Percentiles rank a stretch among this genome's conserved stretches.
Conservation (phyloP, 2,888 invertebrate species). For the Oligia fasciuncula region DNA sequence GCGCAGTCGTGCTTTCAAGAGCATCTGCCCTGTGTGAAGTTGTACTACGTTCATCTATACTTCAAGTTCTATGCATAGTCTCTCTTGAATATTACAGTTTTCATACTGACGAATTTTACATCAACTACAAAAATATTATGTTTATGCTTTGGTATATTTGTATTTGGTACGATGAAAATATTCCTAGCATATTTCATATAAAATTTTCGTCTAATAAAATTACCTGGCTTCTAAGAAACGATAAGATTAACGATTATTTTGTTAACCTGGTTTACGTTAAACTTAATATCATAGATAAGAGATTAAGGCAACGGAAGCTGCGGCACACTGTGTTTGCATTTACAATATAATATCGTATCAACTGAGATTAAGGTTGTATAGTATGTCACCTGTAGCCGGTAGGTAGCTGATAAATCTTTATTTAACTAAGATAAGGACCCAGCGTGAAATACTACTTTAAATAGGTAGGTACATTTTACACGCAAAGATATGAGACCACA, state of each 20-base stretch:
- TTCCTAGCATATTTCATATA: neutral
- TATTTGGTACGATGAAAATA: neutral
- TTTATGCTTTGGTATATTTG: neutral
- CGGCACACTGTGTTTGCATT: slow-evolving; percentile 83
- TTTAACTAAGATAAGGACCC: slow-evolving; percentile 82
- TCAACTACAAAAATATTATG: neutral
- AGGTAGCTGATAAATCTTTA: slow-evolving; percentile 83
- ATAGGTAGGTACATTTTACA: slow-evolving; percentile 31
- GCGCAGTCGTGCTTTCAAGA: slow-evolving; percentile 38
- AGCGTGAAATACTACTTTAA: slow-evolving; percentile 71
- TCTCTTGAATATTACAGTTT: slow-evolving; percentile 14
- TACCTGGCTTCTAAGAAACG: slow-evolving; percentile 47
- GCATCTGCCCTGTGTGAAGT: slow-evolving; percentile 16
- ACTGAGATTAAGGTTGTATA: slow-evolving; percentile 81
- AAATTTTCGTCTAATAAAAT: slow-evolving; percentile 35
- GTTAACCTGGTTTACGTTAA: slow-evolving; percentile 74
- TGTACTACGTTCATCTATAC: slow-evolving; percentile 35
- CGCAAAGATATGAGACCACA: slow-evolving; percentile 13
- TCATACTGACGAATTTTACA: slow-evolving; percentile 13
- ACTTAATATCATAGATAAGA: slow-evolving; percentile 79
- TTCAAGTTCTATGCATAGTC: slow-evolving; percentile 27
- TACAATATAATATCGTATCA: slow-evolving; percentile 83
- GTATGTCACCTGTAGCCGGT: slow-evolving; percentile 85
- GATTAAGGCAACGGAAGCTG: slow-evolving; percentile 87
- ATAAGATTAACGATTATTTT: slow-evolving; percentile 74